A percentile compares a stretch with the other conserved stretches of the same genome.
phyloP scores from a whole-genome alignment of 2,888 invertebrate species.

The Theretra japonica region DNA sequence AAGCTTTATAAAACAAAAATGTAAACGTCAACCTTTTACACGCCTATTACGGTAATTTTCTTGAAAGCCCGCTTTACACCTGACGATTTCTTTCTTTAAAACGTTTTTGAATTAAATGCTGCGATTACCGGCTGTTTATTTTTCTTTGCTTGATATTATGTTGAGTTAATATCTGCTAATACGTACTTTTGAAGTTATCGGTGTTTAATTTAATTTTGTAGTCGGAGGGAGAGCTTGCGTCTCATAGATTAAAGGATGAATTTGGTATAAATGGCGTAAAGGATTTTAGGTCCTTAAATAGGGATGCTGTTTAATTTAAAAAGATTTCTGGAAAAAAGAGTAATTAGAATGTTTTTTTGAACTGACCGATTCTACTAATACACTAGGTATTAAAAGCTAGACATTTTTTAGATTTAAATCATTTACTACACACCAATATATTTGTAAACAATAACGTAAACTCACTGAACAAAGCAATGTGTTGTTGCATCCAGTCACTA shows the following conservation, averaged over 20 bases:
- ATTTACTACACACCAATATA: too few species aligned
- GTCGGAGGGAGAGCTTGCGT: not conserved
- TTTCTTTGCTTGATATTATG: not conserved
- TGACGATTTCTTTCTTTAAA: constrained; percentile 31
- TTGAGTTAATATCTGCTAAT: constrained; percentile 1
- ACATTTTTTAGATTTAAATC: too few species aligned
- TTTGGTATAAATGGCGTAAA: too few species aligned
- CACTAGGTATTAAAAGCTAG: too few species aligned
- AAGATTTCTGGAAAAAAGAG: too few species aligned
- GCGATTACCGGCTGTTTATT: constrained; percentile 19
- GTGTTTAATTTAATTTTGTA: not conserved
- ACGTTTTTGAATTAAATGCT: constrained; percentile 10
- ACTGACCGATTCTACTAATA: too few species aligned
- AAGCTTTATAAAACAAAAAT: constrained; percentile 54
- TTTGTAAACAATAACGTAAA: too few species aligned
- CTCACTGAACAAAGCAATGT: too few species aligned
- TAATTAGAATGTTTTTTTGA: too few species aligned
- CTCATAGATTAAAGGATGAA: too few species aligned
- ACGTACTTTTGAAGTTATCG: not conserved
- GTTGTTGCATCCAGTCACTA: not conserved
- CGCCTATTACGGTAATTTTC: constrained; percentile 65
- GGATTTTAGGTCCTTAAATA: too few species aligned
- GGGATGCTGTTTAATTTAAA: too few species aligned
- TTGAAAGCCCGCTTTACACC: constrained; percentile 37
- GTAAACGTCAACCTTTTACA: constrained; percentile 61